Conservation (phyloP, 37 sponge, comb jelly and placozoan species). For the Eunapius fragilis region DNA sequence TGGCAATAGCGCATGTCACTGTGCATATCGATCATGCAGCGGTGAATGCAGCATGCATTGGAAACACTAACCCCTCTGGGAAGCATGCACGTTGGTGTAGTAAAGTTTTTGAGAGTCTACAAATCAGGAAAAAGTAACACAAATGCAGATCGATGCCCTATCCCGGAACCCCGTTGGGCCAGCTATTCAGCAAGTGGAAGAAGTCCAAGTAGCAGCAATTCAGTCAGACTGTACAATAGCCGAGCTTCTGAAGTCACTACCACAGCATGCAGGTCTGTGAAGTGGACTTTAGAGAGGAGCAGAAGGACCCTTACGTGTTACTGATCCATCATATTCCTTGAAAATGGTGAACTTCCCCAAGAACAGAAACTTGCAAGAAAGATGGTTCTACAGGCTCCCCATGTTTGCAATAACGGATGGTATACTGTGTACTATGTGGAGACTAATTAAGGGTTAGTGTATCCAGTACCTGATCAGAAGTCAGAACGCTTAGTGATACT, state of each 20-base stretch:
- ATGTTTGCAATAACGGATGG: conserved; percentile 20
- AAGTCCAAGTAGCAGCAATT: conserved; percentile 1
- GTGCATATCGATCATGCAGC: conserved; percentile 45
- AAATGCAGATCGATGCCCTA: conserved; percentile 55
- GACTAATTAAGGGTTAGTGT: conserved; percentile 21
- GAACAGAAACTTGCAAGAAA: conserved; percentile 13
- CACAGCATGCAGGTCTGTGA: neutral
- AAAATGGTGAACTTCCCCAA: conserved; percentile 26
- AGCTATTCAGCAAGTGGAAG: neutral
- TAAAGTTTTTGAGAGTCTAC: conserved; percentile 31
- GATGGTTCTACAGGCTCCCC: conserved; percentile 19
- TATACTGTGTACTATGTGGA: conserved; percentile 43
- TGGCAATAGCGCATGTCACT: neutral
- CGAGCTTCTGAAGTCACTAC: neutral
- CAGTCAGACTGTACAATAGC: neutral
- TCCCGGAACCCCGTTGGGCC: conserved; percentile 21
- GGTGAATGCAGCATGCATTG: conserved; percentile 55
- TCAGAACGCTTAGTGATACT: conserved; percentile 25
- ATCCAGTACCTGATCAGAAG: conserved; percentile 62
- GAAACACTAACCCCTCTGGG: conserved; percentile 32
- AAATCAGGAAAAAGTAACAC: conserved; percentile 23
- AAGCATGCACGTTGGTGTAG: conserved; percentile 70
- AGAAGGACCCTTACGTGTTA: too few species aligned
- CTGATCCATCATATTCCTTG: too few species aligned
- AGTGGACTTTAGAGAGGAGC: neutral